Percentiles rank a stretch among this genome's conserved stretches.
Conservation (phyloP, 2,113 vertebrate species). For the Xerus inauris region DNA sequence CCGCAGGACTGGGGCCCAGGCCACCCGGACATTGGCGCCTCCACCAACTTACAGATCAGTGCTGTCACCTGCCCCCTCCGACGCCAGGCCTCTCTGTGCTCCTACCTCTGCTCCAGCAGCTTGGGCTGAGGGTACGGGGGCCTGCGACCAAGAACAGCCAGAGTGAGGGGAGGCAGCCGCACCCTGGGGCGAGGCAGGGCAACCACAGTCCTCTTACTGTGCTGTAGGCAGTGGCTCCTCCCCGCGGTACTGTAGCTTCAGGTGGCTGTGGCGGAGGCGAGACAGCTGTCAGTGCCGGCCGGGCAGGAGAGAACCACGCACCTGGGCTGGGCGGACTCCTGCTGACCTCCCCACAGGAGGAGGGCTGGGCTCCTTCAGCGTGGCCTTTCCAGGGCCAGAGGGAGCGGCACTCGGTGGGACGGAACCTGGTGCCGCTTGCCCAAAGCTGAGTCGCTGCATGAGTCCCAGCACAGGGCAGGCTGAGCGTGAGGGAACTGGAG, state of each 20-base stretch:
- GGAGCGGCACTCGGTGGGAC: not conserved
- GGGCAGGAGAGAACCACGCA: not conserved
- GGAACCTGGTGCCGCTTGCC: rapidly evolving
- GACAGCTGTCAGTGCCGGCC: not conserved
- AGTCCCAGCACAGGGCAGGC: not conserved
- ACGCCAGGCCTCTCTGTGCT: not conserved
- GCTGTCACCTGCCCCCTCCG: rapidly evolving
- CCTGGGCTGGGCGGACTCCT: not conserved
- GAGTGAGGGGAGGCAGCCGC: slow-evolving; percentile 43
- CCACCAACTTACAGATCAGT: not conserved
- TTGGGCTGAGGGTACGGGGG: slow-evolving; percentile 84
- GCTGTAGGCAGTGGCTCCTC: slow-evolving; percentile 68
- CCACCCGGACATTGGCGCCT: not conserved
- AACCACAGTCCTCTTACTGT: slow-evolving; percentile 74
- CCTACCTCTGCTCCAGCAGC: slow-evolving; percentile 81
- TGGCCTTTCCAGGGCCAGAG: not conserved
- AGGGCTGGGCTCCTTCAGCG: not conserved
- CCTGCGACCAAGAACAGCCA: slow-evolving; percentile 76
- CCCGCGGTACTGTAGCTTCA: slow-evolving; percentile 75
- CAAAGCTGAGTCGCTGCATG: not conserved
- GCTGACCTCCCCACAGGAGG: not conserved
- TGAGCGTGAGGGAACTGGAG: not conserved
- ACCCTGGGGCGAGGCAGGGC: not conserved
- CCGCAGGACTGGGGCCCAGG: not conserved
- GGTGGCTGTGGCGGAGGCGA: slow-evolving; percentile 66